phyloP scores from a whole-genome alignment of 2,797 vertebrate genomes.

The Notolabrus celidotus region DNA sequence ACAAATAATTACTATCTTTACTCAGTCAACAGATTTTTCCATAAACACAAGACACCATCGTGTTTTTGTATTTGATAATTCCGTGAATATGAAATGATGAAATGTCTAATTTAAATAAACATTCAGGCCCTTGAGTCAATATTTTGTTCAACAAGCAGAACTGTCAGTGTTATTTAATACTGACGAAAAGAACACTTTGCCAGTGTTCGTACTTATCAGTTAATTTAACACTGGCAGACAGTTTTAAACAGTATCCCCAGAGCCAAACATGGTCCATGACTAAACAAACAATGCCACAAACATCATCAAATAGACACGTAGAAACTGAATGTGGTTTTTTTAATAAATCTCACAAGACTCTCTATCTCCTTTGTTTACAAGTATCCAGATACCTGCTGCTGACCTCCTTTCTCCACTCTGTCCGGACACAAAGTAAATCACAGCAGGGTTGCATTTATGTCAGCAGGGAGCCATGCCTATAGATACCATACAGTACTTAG shows the following conservation, averaged over 20 bases:
- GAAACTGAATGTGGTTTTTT: neutral
- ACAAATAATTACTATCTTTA: neutral
- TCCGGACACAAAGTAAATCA: neutral
- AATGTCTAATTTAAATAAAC: slow-evolving; percentile 22
- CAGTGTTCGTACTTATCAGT: neutral
- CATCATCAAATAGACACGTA: neutral
- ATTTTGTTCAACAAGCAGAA: slow-evolving; percentile 23
- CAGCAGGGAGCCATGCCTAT: slow-evolving; percentile 5
- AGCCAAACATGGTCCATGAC: neutral
- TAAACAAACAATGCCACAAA: slow-evolving; percentile 5
- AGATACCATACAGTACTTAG: neutral
- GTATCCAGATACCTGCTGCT: slow-evolving; percentile 6
- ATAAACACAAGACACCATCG: slow-evolving; percentile 1
- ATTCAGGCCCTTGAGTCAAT: slow-evolving; percentile 4
- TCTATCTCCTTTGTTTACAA: neutral
- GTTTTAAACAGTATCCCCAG: neutral
- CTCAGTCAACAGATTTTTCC: neutral
- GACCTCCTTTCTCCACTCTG: neutral
- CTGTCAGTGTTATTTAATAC: slow-evolving; percentile 26
- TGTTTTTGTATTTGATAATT: slow-evolving; percentile 8
- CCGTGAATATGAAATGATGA: neutral
- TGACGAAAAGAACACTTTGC: slow-evolving; percentile 5
- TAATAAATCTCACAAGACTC: neutral
- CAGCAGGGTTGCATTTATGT: slow-evolving; percentile 5
- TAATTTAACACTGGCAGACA: slow-evolving; percentile 19